Evolutionary conservation across 1,140 invertebrate species (phyloP).

Genomic region (Caenorhabditis elegans): WBcel235 BX284603.4:8047001-8047500

Average conservation of each 20-base stretch:
- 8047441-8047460: slow-evolving; percentile 17
- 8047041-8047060: slow-evolving; percentile 86
- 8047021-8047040: slow-evolving; percentile 91
- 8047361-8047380: slow-evolving; percentile 9
- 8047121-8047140: not conserved
- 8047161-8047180: not conserved
- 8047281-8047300: too few species aligned
- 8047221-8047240: not conserved
- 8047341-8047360: not conserved
- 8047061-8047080: slow-evolving; percentile 88
- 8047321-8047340: too few species aligned
- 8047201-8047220: slow-evolving; percentile 18
- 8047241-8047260: too few species aligned
- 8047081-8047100: slow-evolving; percentile 81
- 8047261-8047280: too few species aligned
- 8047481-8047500: slow-evolving; percentile 17
- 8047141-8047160: slow-evolving; percentile 19
- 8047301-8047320: too few species aligned
- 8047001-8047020: slow-evolving; percentile 87
- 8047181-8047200: not conserved
- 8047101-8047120: slow-evolving; percentile 36
- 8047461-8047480: not conserved
- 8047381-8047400: not conserved
- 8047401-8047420: not conserved
- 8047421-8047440: not conserved